phyloP scores from a whole-genome alignment of 2,888 invertebrate species.

The Brachyopa scutellaris region DNA sequence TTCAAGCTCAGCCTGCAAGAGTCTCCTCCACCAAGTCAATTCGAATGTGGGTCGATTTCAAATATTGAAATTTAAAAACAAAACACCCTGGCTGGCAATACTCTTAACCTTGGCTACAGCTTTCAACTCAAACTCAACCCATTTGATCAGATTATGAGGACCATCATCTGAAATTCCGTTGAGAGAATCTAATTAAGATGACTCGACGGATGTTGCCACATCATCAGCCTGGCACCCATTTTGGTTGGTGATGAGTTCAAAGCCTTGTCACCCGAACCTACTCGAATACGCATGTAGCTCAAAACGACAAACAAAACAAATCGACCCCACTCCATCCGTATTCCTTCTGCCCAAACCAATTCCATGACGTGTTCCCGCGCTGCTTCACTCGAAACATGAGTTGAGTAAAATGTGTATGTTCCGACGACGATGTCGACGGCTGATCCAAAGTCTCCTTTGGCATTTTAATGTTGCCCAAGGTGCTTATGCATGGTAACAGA shows the following conservation, averaged over 20 bases:
- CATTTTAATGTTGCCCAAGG: conserved; percentile 72
- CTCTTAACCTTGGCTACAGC: too few relatives aligned
- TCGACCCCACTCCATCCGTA: conserved; percentile 24
- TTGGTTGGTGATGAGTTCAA: conserved; percentile 7
- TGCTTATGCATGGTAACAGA: conserved; percentile 70
- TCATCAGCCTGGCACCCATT: conserved; percentile 37
- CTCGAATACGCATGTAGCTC: too few relatives aligned
- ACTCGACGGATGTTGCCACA: conserved; percentile 37
- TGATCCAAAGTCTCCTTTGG: conserved; percentile 66
- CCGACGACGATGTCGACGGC: conserved; percentile 22
- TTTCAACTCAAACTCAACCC: too few relatives aligned
- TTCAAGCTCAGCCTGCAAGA: too few relatives aligned
- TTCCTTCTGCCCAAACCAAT: conserved; percentile 18
- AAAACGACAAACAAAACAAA: conserved; percentile 2
- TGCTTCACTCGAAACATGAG: conserved; percentile 59
- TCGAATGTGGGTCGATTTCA: too few relatives aligned
- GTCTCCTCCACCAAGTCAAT: too few relatives aligned
- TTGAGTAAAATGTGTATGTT: conserved; percentile 54
- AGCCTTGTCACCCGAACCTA: conserved; percentile 12
- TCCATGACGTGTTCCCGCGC: conserved; percentile 40
- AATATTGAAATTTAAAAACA: conserved; percentile 20
- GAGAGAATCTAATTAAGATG: conserved; percentile 47
- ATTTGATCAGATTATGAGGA: conserved; percentile 18
- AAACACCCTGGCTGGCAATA: too few relatives aligned
- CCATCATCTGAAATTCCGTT: conserved; percentile 14